phyloP scores from a whole-genome alignment of 2,888 invertebrate genomes.

The Troides oblongomaculatus region DNA sequence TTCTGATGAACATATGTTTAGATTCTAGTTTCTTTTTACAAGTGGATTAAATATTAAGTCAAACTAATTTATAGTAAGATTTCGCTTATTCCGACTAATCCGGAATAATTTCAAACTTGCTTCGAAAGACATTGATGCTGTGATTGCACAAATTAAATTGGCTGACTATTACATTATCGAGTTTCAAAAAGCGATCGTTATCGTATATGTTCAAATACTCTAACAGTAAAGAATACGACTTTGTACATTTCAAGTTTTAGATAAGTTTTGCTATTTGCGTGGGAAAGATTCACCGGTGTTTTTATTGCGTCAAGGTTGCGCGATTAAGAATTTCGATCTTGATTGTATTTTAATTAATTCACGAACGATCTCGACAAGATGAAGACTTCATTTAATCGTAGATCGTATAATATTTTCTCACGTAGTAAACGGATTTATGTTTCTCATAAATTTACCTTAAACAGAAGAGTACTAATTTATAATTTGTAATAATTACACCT shows the following conservation, averaged over 20 bases:
- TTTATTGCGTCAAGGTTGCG: conserved; percentile 52
- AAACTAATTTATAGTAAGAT: too few species aligned
- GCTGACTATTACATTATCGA: too few species aligned
- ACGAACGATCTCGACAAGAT: conserved; percentile 41
- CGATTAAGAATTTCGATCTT: conserved; percentile 43
- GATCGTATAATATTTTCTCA: conserved; percentile 23
- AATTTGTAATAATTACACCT: too few species aligned
- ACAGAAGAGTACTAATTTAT: too few species aligned
- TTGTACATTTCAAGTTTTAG: conserved; percentile 37
- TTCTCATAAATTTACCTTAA: neutral
- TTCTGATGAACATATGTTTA: too few species aligned
- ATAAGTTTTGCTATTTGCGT: conserved; percentile 50
- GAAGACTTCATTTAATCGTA: conserved; percentile 33
- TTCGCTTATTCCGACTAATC: too few species aligned
- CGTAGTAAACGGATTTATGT: neutral
- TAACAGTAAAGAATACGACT: conserved; percentile 28
- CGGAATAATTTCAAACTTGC: too few species aligned
- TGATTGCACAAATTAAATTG: too few species aligned
- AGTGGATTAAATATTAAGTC: too few species aligned
- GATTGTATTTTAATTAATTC: conserved; percentile 53
- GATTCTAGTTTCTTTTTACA: too few species aligned
- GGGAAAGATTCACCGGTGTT: conserved; percentile 46
- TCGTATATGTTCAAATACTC: conserved; percentile 12
- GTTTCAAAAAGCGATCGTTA: conserved; percentile 2
- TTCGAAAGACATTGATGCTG: too few species aligned